Base-by-base conservation (phyloP, 1,140 invertebrate genomes). In the Anoplophora glabripennis region DNA sequence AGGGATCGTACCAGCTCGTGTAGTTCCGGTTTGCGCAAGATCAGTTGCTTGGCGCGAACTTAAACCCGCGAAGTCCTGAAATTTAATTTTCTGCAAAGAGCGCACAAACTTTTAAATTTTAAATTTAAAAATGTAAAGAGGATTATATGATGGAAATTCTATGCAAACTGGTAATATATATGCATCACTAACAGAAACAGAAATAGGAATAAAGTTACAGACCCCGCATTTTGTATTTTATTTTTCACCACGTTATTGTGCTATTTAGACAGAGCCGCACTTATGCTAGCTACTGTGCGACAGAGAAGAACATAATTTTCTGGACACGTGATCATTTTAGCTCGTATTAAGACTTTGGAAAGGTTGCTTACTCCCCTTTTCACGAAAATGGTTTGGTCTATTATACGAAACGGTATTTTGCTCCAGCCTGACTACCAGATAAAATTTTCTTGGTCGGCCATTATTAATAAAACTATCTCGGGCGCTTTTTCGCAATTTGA, bases 401-500 rank as follows among this genome's bases (percentile, higher is more conserved):
- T 61, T 62, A 55, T 70, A 55, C 56, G 65, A 62, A 72, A 72
- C 70, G 69, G 69, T 70, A 71, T 72, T 68, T 72, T 70, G 66
- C 66, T 66, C 57, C 59, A 55, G 65, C 53, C 54, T 53, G 42
- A 41, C 49, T 44, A 55, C 51, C 57, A 57, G 61, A 62, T 61
- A 62, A 69, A 65, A 67, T 69, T 63, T 65, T 63, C 57, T 66
- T 51, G 47, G 52, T 36, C 47, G 34, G 53, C 51, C 52, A 55
- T 48, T 15, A 18, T 53, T 47, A 48, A 41, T 48, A 46, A 53
- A 53, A 53, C 18, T 40, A 8, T n/a, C 18, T 34, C n/a, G 21
- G 5, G 21, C 5, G 21, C 5, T 3, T 28, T 28, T 28, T 28
- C 21, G 21, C 21, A 28, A 34, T 3, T 51, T 51, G 7, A 2